phyloP scores from a whole-genome alignment of 1,140 invertebrate genomes.

The Ceratina australensis region DNA sequence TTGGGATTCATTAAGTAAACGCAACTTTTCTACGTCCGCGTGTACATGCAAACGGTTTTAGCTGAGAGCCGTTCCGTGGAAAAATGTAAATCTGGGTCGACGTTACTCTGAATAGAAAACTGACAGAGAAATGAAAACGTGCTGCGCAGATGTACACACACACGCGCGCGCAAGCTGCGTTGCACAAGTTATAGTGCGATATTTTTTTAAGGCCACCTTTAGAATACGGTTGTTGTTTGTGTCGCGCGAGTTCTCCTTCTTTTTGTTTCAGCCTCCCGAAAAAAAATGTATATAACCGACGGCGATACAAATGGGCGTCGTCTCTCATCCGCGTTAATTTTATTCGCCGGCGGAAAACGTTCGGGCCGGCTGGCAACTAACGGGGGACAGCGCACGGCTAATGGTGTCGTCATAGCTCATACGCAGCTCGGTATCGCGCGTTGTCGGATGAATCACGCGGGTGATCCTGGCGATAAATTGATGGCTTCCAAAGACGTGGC shows the following conservation, averaged over 20 bases:
- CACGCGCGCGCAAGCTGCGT: too few species aligned
- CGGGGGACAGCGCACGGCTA: slow-evolving; percentile 1
- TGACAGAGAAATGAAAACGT: slow-evolving; percentile 30
- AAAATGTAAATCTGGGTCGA: slow-evolving; percentile 44
- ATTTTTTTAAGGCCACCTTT: slow-evolving; percentile 18
- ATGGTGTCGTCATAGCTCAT: not conserved
- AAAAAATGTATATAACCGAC: too few species aligned
- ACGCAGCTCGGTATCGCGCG: slow-evolving; percentile 22
- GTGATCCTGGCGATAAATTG: slow-evolving; percentile 33
- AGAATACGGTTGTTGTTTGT: not conserved
- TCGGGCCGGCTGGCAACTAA: not conserved
- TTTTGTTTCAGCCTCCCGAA: too few species aligned
- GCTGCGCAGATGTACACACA: too few species aligned
- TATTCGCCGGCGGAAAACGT: too few species aligned
- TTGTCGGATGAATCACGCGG: slow-evolving; percentile 31
- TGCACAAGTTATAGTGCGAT: slow-evolving; percentile 8
- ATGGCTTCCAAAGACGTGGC: slow-evolving; percentile 9
- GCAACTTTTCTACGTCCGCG: slow-evolving; percentile 15
- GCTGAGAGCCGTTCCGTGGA: slow-evolving; percentile 5
- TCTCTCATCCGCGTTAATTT: too few species aligned
- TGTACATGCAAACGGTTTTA: slow-evolving; percentile 33
- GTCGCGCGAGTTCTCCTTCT: too few species aligned
- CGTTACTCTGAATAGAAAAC: slow-evolving; percentile 36
- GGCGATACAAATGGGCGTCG: too few species aligned
- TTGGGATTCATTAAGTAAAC: slow-evolving; percentile 44